Evolutionary conservation across 2,113 vertebrate species (phyloP).

Genomic region (Grus americana): DNA sequence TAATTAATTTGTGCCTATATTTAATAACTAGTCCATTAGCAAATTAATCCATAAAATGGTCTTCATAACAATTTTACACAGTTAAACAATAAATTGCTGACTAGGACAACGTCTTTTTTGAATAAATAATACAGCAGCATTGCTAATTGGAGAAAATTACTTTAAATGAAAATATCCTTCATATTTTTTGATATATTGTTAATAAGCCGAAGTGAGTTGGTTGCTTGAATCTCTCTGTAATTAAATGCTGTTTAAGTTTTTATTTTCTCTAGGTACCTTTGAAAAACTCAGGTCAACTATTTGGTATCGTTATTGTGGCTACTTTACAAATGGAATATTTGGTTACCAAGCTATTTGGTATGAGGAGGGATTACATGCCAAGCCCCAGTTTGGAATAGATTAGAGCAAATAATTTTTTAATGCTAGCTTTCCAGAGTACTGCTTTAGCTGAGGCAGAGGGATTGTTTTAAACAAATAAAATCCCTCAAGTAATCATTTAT

Average conservation of each 20-base stretch:
- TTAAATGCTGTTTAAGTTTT: neutral
- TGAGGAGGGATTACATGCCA: slow-evolving; percentile 11
- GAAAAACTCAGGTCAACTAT: neutral
- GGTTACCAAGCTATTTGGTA: neutral
- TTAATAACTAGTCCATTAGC: neutral
- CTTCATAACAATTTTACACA: neutral
- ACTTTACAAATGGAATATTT: neutral
- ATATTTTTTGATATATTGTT: neutral
- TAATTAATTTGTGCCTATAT: neutral
- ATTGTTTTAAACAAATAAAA: slow-evolving; percentile 46
- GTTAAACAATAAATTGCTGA: neutral
- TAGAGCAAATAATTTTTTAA: slow-evolving; percentile 48
- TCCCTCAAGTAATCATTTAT: slow-evolving; percentile 41
- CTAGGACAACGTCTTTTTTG: neutral
- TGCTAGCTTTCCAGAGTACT: slow-evolving; percentile 6
- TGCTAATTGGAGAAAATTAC: neutral
- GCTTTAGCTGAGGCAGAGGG: neutral
- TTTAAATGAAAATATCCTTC: neutral
- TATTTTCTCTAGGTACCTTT: neutral
- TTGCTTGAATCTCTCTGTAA: neutral
- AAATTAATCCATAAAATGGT: neutral
- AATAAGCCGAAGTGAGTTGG: neutral
- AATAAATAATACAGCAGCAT: neutral
- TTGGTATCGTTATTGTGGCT: neutral
- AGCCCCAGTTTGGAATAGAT: neutral